Conservation (phyloP, 2,113 vertebrate genomes). For the Chaetodon trifascialis region DNA sequence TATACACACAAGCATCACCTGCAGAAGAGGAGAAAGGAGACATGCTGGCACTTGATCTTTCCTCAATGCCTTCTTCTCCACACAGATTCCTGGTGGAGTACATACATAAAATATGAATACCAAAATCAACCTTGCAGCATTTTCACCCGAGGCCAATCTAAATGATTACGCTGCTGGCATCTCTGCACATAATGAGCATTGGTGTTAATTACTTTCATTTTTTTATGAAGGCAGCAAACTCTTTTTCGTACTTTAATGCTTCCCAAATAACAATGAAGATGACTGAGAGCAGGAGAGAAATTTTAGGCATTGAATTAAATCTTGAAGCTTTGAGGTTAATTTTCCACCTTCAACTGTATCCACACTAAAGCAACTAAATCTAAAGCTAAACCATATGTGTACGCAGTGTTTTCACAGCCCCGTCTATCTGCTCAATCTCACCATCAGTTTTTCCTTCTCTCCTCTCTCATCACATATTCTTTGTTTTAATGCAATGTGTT, state of each 20-base stretch:
- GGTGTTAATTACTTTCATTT: conserved; percentile 19
- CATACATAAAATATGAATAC: conserved; percentile 40
- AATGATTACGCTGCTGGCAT: not conserved
- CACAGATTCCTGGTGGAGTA: conserved; percentile 1
- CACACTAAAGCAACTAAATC: not conserved
- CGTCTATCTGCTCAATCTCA: not conserved
- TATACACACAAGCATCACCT: conserved; percentile 32
- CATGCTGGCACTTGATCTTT: conserved; percentile 41
- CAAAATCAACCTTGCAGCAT: not conserved
- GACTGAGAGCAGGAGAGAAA: not conserved
- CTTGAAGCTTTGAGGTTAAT: not conserved
- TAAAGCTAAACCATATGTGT: not conserved
- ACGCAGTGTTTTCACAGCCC: not conserved
- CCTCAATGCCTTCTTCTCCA: conserved; percentile 1
- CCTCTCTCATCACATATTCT: too few species aligned
- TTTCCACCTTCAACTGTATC: not conserved
- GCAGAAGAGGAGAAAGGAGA: conserved; percentile 17
- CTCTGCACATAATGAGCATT: conserved; percentile 25
- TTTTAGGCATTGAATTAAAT: not conserved
- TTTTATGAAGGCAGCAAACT: not conserved
- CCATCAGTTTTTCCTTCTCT: too few species aligned
- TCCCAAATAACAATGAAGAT: conserved; percentile 8
- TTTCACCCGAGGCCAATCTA: conserved; percentile 37
- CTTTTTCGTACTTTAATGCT: not conserved
- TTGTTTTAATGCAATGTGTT: too few species aligned